Evolutionary conservation across 2,797 vertebrate species (phyloP), one percentile per base, ranked within the genome.

Genomic region (Emydoidea blandingii): DNA sequence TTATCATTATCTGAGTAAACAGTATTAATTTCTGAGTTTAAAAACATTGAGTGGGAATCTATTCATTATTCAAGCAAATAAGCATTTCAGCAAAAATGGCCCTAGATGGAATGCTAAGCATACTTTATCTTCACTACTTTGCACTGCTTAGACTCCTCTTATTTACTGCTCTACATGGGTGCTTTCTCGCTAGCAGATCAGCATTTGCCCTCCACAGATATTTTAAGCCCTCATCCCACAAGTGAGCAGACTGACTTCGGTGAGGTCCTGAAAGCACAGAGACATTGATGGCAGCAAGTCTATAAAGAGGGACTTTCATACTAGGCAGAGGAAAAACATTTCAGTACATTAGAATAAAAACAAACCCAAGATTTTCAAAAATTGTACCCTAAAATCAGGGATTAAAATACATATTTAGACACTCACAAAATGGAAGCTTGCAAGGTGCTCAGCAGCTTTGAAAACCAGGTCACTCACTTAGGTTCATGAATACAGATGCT

Each of bases 1-100:
- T 94, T 57, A 57, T 94, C 31, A n/a, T 93, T 96, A 72, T 49
- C 21, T 92, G 53, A 79, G 86, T 87, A 89, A 97, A 88, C 1
- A 94, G 9, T 62, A 79, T 93, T 95, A 97, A 84, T 82, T 93
- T 18, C 1, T 93, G 1, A 1, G 2, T 83, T 76, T 96, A 93
- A 94, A 97, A 96, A 85, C 50, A 19, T 65, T 52, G 65, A 65
- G 34, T 78, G 50, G 18, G 21, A n/a, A 92, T 93, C 47, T 31
- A 44, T 12, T 47, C 52, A 79, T 83, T 90, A 74, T 89, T 90
- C 44, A 88, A n/a, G 4, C 4, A 92, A 90, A 82, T 3, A 86
- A 57, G 72, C 7, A 47, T 91, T 94, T 92, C 37, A 83, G 41
- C 62, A 79, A 80, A 34, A 76, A 83, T 94, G 10, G 6, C 83